Evolutionary conservation across 2,888 invertebrate species (phyloP), one percentile per base, ranked within the genome.

Genomic region (Epinotia brunnichana): DNA sequence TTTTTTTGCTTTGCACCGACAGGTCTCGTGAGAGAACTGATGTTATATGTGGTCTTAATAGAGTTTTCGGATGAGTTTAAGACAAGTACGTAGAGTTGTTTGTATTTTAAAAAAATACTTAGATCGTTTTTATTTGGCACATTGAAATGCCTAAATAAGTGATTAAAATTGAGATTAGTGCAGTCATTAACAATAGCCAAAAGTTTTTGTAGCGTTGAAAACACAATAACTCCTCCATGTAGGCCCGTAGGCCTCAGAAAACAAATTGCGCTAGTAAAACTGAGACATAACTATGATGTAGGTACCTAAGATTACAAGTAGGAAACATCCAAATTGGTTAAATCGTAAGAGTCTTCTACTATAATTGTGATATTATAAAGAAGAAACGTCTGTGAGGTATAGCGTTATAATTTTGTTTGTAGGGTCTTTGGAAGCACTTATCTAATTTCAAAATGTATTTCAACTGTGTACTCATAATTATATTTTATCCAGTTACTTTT

Each of bases 1-100:
- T 67, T 73, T 79, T 79, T 83, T 85, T n/a, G n/a, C n/a, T 83
- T 79, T 83, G 66, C 61, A 67, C 75, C 75, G 75, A 74, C 79
- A 70, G 72, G 82, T 79, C 81, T 79, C 83, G 82, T 86, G 87
- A 87, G 89, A 87, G 87, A 88, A 87, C 82, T 79, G 85, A 84
- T 84, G 74, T 82, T 83, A 86, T 88, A 85, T 82, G 77, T 67
- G 54, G 54, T 19, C 19, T 39, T 63, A 24, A 24, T 63, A 75
- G 4, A n/a, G 7, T 62, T 19, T 11, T n/a, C 2, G 51, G 24
- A 10, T 15, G 11, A 56, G 19, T 19, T 19, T 1, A 11, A 59
- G 10, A 11, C 11, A 39, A 24, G 54, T 19, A 21, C 21, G 11
- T 13, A 41, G 3, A 2, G 3, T 3, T 41, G 41, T 41, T 41